A percentile compares a stretch with the other conserved stretches of the same genome.
phyloP scores from a whole-genome alignment of 2,888 invertebrate genomes.

The Euzetes globulus region DNA sequence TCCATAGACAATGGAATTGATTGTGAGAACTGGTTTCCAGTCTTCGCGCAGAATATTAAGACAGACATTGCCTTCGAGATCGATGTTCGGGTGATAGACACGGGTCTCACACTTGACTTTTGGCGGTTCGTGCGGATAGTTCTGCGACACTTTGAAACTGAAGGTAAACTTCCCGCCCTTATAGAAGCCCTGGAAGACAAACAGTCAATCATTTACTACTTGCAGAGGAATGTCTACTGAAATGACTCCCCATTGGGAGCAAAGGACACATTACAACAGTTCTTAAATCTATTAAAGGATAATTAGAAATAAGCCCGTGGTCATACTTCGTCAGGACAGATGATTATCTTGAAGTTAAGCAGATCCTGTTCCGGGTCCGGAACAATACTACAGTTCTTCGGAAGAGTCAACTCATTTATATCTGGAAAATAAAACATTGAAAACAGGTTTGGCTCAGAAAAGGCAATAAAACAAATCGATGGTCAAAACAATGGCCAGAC shows the following conservation, averaged over 20 bases:
- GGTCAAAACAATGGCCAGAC: no score
- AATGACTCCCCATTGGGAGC: no score
- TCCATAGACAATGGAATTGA: slow-evolving; percentile 95
- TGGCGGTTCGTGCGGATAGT: slow-evolving; percentile 96
- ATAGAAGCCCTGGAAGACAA: slow-evolving; percentile 39
- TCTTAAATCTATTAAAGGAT: background rate
- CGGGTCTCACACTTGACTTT: slow-evolving; percentile 93
- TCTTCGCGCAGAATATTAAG: slow-evolving; percentile 82
- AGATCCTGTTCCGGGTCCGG: slow-evolving; percentile 86
- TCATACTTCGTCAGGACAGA: slow-evolving; percentile 84
- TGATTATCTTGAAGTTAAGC: slow-evolving; percentile 87
- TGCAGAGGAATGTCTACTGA: no score
- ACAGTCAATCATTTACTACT: background rate
- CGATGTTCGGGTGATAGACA: slow-evolving; percentile 97
- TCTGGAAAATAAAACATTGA: slow-evolving; percentile 56
- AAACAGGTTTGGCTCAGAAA: slow-evolving; percentile 38
- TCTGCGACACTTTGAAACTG: slow-evolving; percentile 94
- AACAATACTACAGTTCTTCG: slow-evolving; percentile 95
- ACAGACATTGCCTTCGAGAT: slow-evolving; percentile 94
- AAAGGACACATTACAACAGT: no score
- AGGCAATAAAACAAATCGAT: background rate
- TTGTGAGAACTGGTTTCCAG: slow-evolving; percentile 97
- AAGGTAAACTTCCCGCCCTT: slow-evolving; percentile 85
- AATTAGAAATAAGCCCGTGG: no score
- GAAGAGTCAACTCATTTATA: slow-evolving; percentile 92